Percentiles rank a stretch among this genome's conserved stretches.
phyloP scores from a whole-genome alignment of 2,888 invertebrate species.

The Kuschelorhynchus macadamiae region DNA sequence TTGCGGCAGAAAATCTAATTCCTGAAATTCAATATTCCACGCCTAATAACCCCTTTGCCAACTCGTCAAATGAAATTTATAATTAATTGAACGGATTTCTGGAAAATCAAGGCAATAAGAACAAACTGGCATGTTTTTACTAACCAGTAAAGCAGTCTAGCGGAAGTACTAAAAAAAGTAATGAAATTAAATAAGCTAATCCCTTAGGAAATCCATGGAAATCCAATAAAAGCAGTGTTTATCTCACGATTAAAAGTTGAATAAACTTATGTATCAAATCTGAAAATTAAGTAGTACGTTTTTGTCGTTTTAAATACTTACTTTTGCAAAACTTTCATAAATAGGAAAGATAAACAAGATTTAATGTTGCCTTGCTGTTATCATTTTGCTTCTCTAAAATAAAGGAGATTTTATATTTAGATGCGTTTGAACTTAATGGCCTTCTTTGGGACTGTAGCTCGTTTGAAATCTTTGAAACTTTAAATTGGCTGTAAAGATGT shows the following conservation, averaged over 20 bases:
- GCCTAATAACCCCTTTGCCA: background rate
- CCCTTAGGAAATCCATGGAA: slow-evolving; percentile 14
- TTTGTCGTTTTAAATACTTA: slow-evolving; percentile 16
- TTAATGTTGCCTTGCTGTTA: slow-evolving; percentile 22
- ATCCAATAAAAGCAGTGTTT: slow-evolving; percentile 30
- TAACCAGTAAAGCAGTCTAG: slow-evolving; percentile 15
- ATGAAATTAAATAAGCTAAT: slow-evolving; percentile 33
- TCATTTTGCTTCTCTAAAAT: slow-evolving; percentile 25
- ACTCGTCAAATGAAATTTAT: slow-evolving; percentile 21
- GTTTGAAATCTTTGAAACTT: slow-evolving; percentile 4
- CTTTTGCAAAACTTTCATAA: slow-evolving; percentile 17
- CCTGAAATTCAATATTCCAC: slow-evolving; percentile 16
- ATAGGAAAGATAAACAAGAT: slow-evolving; percentile 31
- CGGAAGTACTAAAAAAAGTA: slow-evolving; percentile 18
- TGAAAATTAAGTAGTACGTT: slow-evolving; percentile 4
- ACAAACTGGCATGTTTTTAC: slow-evolving; percentile 7
- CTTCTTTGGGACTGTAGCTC: slow-evolving; percentile 2
- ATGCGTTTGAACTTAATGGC: slow-evolving; percentile 14
- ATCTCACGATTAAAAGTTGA: slow-evolving; percentile 31
- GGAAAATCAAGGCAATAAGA: background rate
- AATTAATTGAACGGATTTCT: slow-evolving; percentile 16
- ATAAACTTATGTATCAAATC: slow-evolving; percentile 15
- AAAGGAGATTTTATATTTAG: slow-evolving; percentile 23
- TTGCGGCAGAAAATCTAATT: slow-evolving; percentile 1
- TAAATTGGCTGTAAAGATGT: background rate